phyloP scores from a whole-genome alignment of 2,888 invertebrate species.

The Exephanes ischioxanthus region DNA sequence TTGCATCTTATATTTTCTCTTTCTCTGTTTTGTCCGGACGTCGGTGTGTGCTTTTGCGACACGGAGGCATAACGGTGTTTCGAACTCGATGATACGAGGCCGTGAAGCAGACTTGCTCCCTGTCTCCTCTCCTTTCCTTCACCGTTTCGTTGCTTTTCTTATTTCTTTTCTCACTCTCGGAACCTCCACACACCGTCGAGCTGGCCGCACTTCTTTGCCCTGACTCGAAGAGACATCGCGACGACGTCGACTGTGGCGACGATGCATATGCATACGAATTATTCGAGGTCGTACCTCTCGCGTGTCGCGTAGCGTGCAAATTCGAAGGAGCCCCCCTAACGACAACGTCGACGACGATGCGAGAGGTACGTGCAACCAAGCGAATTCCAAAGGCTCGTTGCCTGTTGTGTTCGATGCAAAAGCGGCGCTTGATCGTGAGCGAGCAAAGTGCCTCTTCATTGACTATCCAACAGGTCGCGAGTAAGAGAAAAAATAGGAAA shows the following conservation, averaged over 20 bases:
- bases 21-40: slow-evolving; percentile 19
- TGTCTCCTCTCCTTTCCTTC: slow-evolving; percentile 44
- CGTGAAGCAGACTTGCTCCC: slow-evolving; percentile 47
- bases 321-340: slow-evolving; percentile 50
- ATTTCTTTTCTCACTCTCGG: slow-evolving; percentile 44
- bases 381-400: slow-evolving; percentile 58
- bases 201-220: slow-evolving; percentile 28
- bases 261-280: slow-evolving; percentile 65
- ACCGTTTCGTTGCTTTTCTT: slow-evolving; percentile 20
- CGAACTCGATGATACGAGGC: slow-evolving; percentile 65
- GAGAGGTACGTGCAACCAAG: slow-evolving; percentile 42
- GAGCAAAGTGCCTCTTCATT: slow-evolving; percentile 55
- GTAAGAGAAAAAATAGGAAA: slow-evolving; percentile 9
- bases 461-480: slow-evolving; percentile 54
- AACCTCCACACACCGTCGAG: neutral
- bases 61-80: slow-evolving; percentile 65
- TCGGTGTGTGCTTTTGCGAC: slow-evolving; percentile 56
- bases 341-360: slow-evolving; percentile 21
- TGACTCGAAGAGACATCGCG: slow-evolving; percentile 39
- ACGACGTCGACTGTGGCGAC: slow-evolving; percentile 31
- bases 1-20: neutral
- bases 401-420: slow-evolving; percentile 45
- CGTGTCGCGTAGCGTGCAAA: slow-evolving; percentile 52
- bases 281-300: slow-evolving; percentile 62
- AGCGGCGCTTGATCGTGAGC: slow-evolving; percentile 40